phyloP scores from a whole-genome alignment of 2,797 vertebrate species.

The Mormyrus proboscirostris region DNA sequence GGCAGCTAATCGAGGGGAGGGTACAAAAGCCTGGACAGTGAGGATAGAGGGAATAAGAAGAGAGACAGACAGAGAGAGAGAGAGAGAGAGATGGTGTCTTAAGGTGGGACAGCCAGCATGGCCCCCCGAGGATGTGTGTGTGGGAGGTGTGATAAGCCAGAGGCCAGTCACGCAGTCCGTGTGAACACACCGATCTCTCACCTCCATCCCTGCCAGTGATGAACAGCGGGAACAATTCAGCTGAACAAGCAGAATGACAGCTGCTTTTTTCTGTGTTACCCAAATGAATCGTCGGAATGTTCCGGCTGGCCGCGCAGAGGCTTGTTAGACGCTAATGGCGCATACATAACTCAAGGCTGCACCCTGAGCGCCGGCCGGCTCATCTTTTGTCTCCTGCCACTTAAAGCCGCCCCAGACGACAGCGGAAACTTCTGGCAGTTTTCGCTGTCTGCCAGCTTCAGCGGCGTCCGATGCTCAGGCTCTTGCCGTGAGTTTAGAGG shows the following conservation, averaged over 20 bases:
- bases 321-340: conserved; percentile 11
- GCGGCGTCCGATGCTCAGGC: neutral
- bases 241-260: neutral
- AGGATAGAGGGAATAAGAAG: neutral
- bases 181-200: neutral
- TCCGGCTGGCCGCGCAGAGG: neutral
- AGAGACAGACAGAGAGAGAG: neutral
- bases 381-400: conserved; percentile 5
- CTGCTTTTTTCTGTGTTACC: conserved; percentile 8
- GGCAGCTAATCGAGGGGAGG: neutral
- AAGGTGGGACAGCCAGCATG: neutral
- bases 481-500: neutral
- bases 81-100: neutral
- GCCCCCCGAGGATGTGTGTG: conserved; percentile 5
- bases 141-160: conserved; percentile 6
- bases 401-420: neutral
- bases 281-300: neutral
- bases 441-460: neutral
- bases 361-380: neutral
- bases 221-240: neutral
- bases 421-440: neutral
- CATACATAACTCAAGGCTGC: neutral
- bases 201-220: conserved; percentile 7
- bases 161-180: neutral
- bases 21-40: neutral